phyloP scores from a whole-genome alignment of 2,888 invertebrate species.

The Trachelus troglodyta region DNA sequence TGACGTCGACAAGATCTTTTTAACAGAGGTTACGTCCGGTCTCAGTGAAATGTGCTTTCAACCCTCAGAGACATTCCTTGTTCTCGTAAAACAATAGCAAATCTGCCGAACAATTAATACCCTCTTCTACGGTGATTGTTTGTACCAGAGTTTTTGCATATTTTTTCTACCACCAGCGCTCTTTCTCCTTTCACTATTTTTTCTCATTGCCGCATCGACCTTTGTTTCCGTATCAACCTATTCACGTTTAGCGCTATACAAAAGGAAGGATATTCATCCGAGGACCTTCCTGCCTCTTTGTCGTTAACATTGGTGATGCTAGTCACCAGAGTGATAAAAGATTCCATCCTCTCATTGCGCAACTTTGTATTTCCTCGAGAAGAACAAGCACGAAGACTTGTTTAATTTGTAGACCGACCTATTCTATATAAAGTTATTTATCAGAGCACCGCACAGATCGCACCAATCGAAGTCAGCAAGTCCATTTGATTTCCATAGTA shows the following conservation, averaged over 20 bases:
- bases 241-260: background rate
- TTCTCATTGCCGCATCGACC: background rate
- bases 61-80: background rate
- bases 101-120: background rate
- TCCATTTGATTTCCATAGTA: background rate
- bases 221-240: background rate
- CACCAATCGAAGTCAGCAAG: background rate
- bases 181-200: background rate
- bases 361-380: background rate
- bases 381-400: background rate
- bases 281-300: background rate
- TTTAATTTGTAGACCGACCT: background rate
- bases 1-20: background rate
- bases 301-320: background rate
- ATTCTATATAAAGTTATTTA: background rate
- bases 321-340: background rate
- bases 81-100: background rate
- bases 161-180: background rate
- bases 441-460: background rate
- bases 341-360: background rate
- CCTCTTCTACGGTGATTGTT: background rate
- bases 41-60: background rate
- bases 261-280: background rate
- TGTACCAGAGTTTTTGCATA: background rate
- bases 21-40: background rate